Base-by-base conservation (phyloP, 2,888 invertebrate species). In the Andrena chrysosceles region DNA sequence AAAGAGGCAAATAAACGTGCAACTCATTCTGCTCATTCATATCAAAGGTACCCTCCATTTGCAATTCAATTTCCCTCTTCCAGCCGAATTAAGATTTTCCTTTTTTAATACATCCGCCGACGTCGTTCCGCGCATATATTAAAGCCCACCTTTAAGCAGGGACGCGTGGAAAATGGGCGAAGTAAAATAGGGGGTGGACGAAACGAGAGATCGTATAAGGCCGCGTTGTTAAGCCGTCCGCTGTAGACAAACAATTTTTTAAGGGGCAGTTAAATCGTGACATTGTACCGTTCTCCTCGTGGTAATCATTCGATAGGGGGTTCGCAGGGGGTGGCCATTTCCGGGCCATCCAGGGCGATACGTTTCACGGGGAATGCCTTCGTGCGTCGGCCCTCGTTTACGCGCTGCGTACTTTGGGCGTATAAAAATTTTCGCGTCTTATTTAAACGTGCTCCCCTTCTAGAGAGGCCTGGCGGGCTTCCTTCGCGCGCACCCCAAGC, bases 231-330 rank as follows among this genome's bases (percentile, higher is more conserved):
- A 88, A 83, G 84, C 67, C 83, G 74, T 69, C 74, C 56, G 23
- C 79, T 85, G 89, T 90, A 89, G 90, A 90, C 91, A 91, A 92
- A 93, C 91, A 91, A 91, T 92, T 92, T 93, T 42, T 93, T 92
- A 91, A 72, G 81, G 86, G 90, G 90, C 88, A 90, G 91, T 91
- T 91, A 90, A 90, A 87, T 68, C 67, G 77, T 85, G 84, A 88
- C 87, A 87, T 88, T 91, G 90, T 87, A 86, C 56, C 67, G 64
- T 52, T 81, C 62, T 56, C 73, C 67, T 49, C 31, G 48, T 42
- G 56, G 78, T 77, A 85, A 87, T 87, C 86, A 80, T 87, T 86
- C 77, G 77, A 79, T 79, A 75, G 71, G 54, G 59, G 49, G 13
- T 42, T 13, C 0, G 16, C 42, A 16, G 42, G 59, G 49, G 48